Evolutionary conservation across 2,113 vertebrate species (phyloP), one percentile per base, ranked within the genome.

Genomic region (Zosterops japonicus): DNA sequence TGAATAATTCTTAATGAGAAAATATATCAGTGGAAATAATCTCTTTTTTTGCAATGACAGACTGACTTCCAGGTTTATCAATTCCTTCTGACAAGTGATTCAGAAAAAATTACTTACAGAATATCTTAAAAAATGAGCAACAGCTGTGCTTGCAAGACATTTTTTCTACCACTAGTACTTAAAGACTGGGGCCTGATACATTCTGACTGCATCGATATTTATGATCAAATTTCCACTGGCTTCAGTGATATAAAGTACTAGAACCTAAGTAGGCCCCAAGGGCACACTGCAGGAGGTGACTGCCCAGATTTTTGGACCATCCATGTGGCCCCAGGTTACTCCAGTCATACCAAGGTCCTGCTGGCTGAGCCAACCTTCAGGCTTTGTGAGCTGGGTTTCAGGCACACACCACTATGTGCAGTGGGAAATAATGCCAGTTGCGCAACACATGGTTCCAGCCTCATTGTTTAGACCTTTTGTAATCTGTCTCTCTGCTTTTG

Each of bases 261-360:
- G 20, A 52, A 79, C 8, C 5, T 33, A 35, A 5, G 1, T 23
- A 67, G 25, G 20, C 3, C 8, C 6, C 2, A 8, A 29, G 4
- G 10, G 14, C 15, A 42, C 13, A 4, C 9, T 44, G 6, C 0
- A 5, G 35, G 14, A 56, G 61, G 17, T 12, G 12, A 23, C 2
- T 1, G 1, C 8, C 11, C 3, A 25, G 4, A 13, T 53, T 72
- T 86, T 44, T 49, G 4, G 13, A 59, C 14, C 17, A 41, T 35
- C 13, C 6, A 12, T 0, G 1, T 18, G 36, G 12, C 8, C 10
- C 3, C 13, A 27, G 3, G 4, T 4, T 80, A 6, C 12, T 69
- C 0, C 0, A 17, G 16, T 65, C 14, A 55, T 19, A n/a, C 2
- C 19, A 36, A 39, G 5, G 17, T 77, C 6, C 44, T 55, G 29